These are phyloP conservation scores for Oscarella lobularis DNA, from an alignment of 37 sponge, comb jelly and placozoan species.

Conservation along the genomic window DNA sequence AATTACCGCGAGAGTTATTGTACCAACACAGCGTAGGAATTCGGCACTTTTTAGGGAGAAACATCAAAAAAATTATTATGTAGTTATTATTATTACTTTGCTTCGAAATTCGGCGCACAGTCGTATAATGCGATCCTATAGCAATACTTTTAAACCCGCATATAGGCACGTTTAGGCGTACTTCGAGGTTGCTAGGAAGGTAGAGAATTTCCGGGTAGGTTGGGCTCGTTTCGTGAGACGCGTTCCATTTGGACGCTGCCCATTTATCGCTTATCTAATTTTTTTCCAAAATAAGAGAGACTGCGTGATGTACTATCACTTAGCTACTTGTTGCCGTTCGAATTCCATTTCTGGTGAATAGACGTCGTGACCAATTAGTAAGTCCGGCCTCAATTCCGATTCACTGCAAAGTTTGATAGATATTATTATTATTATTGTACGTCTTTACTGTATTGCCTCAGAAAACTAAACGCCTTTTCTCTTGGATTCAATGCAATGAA, in stretches of 20 bases:
- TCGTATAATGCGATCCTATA: slow-evolving; percentile 3
- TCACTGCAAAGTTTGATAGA: too few species aligned
- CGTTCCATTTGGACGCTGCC: not conserved
- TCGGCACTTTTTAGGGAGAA: not conserved
- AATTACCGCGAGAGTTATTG: not conserved
- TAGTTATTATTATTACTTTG: slow-evolving; percentile 56
- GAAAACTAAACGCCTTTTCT: too few species aligned
- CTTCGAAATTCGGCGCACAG: slow-evolving; percentile 65
- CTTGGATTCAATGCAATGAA: not conserved
- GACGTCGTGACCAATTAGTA: too few species aligned
- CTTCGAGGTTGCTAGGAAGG: not conserved
- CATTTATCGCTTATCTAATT: not conserved
- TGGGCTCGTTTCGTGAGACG: not conserved
- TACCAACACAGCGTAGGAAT: not conserved
- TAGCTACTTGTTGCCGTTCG: too few species aligned
- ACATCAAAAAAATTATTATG: too few species aligned
- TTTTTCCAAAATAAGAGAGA: too few species aligned
- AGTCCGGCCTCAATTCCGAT: too few species aligned
- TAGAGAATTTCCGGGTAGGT: not conserved
- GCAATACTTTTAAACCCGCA: not conserved
- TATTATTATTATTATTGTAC: too few species aligned
- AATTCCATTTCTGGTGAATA: too few species aligned
- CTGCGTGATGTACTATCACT: too few species aligned
- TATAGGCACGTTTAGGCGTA: not conserved
- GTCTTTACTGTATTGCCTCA: too few species aligned